Evolutionary conservation across 2,797 vertebrate species (phyloP).

Genomic region (Pangasius sanitwongsei): DNA sequence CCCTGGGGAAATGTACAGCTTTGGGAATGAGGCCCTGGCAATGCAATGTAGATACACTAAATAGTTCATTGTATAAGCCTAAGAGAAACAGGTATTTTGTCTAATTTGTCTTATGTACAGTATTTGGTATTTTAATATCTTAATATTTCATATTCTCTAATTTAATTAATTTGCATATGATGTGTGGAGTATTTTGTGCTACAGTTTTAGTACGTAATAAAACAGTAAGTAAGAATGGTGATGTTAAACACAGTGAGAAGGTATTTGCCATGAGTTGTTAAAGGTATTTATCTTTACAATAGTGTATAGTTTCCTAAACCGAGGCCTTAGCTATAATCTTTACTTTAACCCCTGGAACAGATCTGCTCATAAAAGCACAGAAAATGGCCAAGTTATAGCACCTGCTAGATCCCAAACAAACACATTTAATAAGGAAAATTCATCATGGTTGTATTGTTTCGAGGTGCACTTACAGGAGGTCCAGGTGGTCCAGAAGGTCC

Average conservation of each 20-base stretch:
- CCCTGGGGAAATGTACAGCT: neutral
- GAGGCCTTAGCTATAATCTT: neutral
- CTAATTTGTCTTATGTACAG: neutral
- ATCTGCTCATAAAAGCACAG: neutral
- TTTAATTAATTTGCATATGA: neutral
- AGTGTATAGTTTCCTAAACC: neutral
- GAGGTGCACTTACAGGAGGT: slow-evolving; percentile 85
- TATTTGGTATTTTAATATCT: neutral
- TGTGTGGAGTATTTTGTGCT: neutral
- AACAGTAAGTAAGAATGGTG: neutral
- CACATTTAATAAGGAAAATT: neutral
- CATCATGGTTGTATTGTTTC: neutral
- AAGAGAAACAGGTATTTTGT: no score
- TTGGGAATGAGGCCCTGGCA: neutral
- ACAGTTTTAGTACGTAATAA: neutral
- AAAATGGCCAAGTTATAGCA: neutral
- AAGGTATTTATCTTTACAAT: no score
- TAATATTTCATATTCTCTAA: neutral
- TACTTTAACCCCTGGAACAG: neutral
- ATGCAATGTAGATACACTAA: neutral
- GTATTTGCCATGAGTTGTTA: no score
- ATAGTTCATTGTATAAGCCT: no score
- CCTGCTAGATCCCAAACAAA: neutral
- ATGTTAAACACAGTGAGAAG: neutral
- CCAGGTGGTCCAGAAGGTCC: slow-evolving; percentile 89